A percentile compares a stretch with the other conserved stretches of the same genome.
These are phyloP conservation scores for Paragorgia papillata DNA, from an alignment of 92 coral and sea anemone genomes.

Conservation along the genomic window DNA sequence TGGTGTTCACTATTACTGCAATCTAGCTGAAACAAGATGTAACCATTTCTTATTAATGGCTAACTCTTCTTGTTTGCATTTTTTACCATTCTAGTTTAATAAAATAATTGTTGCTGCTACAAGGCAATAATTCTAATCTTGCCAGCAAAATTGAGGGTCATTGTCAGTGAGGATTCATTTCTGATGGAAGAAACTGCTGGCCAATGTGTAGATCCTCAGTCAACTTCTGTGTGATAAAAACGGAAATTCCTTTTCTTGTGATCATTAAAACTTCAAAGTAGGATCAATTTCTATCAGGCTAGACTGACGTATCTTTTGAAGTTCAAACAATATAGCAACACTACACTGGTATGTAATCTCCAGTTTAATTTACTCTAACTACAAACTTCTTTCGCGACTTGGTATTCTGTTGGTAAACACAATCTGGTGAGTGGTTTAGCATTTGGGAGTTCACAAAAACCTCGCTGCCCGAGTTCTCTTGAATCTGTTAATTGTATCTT, in stretches of 20 bases:
- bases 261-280: constrained; percentile 12
- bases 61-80: constrained; percentile 17
- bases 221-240: not conserved
- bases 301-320: constrained; percentile 12
- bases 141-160: constrained; percentile 38
- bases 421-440: too few species aligned
- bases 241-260: constrained; percentile 3
- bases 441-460: too few species aligned
- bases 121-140: constrained; percentile 31
- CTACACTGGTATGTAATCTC: constrained; percentile 22
- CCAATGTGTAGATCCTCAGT: not conserved
- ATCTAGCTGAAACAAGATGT: not conserved
- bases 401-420: too few species aligned
- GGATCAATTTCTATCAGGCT: constrained; percentile 1
- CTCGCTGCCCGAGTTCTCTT: too few species aligned
- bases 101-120: too few species aligned
- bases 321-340: constrained; percentile 23
- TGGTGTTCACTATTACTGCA: too few species aligned
- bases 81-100: not conserved
- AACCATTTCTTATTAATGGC: not conserved
- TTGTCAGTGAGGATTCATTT: constrained; percentile 23
- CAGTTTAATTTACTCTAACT: constrained; percentile 3
- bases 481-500: too few species aligned
- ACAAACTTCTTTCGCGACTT: not conserved
- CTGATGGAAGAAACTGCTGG: constrained; percentile 20